These are phyloP conservation scores for Syngnathus floridae DNA, from an alignment of 2,113 vertebrate genomes.

Conservation along the genomic window DNA sequence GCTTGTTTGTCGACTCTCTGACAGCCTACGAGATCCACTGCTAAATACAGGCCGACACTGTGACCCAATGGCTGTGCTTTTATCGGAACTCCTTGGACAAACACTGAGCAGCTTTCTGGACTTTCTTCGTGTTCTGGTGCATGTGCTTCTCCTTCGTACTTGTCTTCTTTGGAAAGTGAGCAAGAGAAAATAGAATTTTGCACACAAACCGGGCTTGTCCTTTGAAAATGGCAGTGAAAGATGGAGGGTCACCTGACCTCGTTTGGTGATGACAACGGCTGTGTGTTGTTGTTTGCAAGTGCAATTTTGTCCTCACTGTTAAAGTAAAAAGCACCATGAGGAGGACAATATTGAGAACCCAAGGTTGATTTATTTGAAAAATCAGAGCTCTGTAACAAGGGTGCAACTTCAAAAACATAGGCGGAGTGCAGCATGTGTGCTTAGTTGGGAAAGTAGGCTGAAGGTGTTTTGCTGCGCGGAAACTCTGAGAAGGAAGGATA, in stretches of 20 bases:
- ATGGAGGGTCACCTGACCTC: too few species aligned
- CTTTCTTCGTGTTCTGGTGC: not conserved
- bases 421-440: not conserved
- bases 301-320: not conserved
- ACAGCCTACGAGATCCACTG: slow-evolving; percentile 84
- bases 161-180: not conserved
- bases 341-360: not conserved
- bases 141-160: not conserved
- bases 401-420: not conserved
- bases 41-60: slow-evolving; percentile 51
- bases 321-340: too few species aligned
- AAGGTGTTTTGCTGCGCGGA: slow-evolving; percentile 46
- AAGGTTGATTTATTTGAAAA: not conserved
- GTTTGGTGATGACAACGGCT: too few species aligned
- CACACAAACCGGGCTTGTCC: too few species aligned
- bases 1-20: slow-evolving; percentile 76
- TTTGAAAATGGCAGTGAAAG: too few species aligned
- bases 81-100: not conserved
- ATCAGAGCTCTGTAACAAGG: too few species aligned
- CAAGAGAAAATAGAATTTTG: not conserved
- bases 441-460: slow-evolving; percentile 77
- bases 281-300: too few species aligned
- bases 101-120: not conserved
- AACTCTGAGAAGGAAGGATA: slow-evolving; percentile 62
- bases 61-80: not conserved